Evolutionary conservation across 2,888 invertebrate species (phyloP), one percentile per base, ranked within the genome.

Genomic region (Xanthia togata): DNA sequence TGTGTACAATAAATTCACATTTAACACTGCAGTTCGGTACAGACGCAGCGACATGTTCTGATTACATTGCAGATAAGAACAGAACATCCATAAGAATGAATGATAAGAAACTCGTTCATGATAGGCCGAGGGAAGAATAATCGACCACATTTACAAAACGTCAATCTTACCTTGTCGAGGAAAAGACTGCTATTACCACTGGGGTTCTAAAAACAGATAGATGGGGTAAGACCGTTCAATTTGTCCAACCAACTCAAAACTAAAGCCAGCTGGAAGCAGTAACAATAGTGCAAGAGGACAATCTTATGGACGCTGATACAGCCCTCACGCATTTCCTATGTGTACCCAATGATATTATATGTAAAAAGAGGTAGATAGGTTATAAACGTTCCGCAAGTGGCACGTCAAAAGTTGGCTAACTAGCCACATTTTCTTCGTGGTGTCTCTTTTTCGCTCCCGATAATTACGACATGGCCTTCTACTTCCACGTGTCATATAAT

Each of bases 21-120:
- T 81, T 72, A 81, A 76, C 71, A 86, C 87, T 86, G 88, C 87
- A 89, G 87, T 87, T 79, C 55, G 68, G 73, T 70, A 73, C 79
- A 68, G 75, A 79, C 81, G 74, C 79, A 74, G 80, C 74, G 81
- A 81, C 76, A 82, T 76, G 77, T 76, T 83, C 62, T 79, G 70
- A 4, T 38, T 11, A 59, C 67, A 71, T 26, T 8, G 38, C n/a
- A 53, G n/a, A 69, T 38, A 59, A 53, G 6, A 31, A 35, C 83
- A 83, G 83, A 85, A 85, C 65, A 26, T 12, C 84, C 41, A 70
- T 55, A 31, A 26, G 12, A 50, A 12, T 5, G 2, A 5, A 23
- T 26, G 64, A 59, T 47, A 60, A 57, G 47, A 64, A 57, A 53
- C 55, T 50, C 8, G 11, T 20, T 68, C 9, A 31, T 5, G n/a